Evolutionary conservation across 2,888 invertebrate species (phyloP), one percentile per base, ranked within the genome.

Genomic region (Drosophila recens): DNA sequence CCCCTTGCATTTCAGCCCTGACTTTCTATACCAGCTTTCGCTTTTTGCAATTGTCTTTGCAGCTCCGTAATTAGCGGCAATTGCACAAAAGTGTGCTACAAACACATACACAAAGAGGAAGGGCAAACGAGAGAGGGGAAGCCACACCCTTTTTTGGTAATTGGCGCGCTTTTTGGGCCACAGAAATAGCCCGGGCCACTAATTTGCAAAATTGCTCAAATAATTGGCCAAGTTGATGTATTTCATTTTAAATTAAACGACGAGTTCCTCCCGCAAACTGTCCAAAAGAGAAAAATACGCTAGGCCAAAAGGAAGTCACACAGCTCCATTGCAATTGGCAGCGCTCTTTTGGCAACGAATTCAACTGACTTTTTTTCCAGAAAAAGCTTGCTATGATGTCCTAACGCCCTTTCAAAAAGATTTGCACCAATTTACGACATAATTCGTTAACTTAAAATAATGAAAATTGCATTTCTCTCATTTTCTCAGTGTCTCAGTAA

Each of bases 141-240:
- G 33, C 13, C 56, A 42, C 51, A 53, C 53, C 23, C 67, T 61
- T 61, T 61, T 20, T 52, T 69, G 72, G 61, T 83, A 83, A 83
- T 88, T 87, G 82, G 72, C 68, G 48, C 65, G 66, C 70, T 70
- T 70, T 83, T 80, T 54, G 71, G 51, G 66, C 54, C 57, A 68
- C 66, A 54, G 57, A 56, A 82, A 74, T 61, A 68, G 64, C 63
- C 69, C 46, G 65, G 54, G 72, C 80, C 80, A 84, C 87, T 84
- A 88, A 84, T 84, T 84, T 88, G 67, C 74, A 80, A 83, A 84
- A 88, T 88, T 88, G 84, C 70, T 75, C 66, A 86, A 84, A 84
- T 88, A 84, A 84, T 84, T 84, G 87, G 75, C 83, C 72, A 72
- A 53, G 74, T 66, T 85, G 82, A 85, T 87, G 82, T 76, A 82